Percentiles rank a stretch among this genome's conserved stretches.
Evolutionary conservation across 2,888 invertebrate genomes (phyloP).

Genomic region (Brachyptera risi): DNA sequence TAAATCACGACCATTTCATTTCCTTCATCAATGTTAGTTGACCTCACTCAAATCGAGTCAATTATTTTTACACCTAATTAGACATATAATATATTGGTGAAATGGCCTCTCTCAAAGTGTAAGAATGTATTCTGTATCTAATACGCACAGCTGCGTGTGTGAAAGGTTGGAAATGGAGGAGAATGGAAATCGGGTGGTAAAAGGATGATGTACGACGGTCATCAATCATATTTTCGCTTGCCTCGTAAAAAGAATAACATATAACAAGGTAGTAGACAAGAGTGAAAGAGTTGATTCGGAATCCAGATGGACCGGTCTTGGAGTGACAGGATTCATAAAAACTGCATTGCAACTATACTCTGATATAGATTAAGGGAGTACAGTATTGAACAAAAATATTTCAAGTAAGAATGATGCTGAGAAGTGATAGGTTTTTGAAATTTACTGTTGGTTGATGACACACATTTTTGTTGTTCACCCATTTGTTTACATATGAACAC

Average conservation of each 20-base stretch:
- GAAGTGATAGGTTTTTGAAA: no score
- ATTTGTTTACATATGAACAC: no score
- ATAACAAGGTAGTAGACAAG: not conserved
- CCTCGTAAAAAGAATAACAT: slow-evolving; percentile 35
- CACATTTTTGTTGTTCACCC: no score
- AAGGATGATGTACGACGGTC: slow-evolving; percentile 47
- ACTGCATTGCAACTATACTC: no score
- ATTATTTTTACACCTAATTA: slow-evolving; percentile 17
- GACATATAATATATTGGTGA: not conserved
- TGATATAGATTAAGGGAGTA: no score
- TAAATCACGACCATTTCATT: no score
- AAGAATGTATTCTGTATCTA: not conserved
- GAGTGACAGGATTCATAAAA: no score
- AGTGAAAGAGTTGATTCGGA: slow-evolving; percentile 6
- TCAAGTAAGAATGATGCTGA: no score
- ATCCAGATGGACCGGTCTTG: slow-evolving; percentile 6
- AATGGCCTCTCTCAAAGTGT: not conserved
- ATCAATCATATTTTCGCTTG: slow-evolving; percentile 46
- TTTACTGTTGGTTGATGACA: no score
- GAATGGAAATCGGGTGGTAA: slow-evolving; percentile 33
- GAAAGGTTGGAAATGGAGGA: not conserved
- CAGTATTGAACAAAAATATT: no score
- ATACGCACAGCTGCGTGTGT: no score
- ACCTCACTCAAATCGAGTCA: not conserved
- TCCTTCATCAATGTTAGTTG: no score